Evolutionary conservation across 2,113 vertebrate genomes (phyloP).

Genomic region (Chlorodrepanis virens): DNA sequence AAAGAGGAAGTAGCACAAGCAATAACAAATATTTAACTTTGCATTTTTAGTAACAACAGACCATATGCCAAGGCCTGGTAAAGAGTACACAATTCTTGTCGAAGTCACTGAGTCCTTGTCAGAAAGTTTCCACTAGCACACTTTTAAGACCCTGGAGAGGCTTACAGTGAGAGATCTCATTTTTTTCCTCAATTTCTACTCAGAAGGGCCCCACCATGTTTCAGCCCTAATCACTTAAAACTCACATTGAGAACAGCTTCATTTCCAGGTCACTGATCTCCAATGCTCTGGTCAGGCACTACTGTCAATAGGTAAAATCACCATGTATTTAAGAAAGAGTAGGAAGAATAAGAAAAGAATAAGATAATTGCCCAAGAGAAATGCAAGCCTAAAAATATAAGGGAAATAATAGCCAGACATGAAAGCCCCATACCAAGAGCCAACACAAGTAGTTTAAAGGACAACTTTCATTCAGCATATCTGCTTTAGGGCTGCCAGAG

Average conservation of each 20-base stretch:
- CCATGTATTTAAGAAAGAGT: not conserved
- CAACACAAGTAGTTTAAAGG: not conserved
- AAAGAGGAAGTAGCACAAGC: not conserved
- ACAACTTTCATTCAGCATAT: not conserved
- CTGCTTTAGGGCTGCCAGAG: conserved; percentile 22
- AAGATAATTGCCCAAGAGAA: not conserved
- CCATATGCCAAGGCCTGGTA: not conserved
- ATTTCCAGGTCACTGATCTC: conserved; percentile 49
- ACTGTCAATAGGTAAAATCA: not conserved
- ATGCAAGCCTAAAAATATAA: not conserved
- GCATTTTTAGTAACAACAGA: not conserved
- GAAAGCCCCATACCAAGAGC: not conserved
- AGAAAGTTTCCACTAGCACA: not conserved
- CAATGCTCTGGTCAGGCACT: not conserved
- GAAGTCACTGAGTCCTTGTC: not conserved
- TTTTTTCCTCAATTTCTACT: not conserved
- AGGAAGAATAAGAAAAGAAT: not conserved
- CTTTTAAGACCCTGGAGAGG: not conserved
- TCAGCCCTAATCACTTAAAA: conserved; percentile 11
- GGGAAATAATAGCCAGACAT: not conserved
- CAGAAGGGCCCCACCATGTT: not conserved
- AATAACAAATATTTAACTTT: not conserved
- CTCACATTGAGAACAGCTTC: not conserved
- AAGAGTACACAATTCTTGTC: not conserved
- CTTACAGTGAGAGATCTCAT: not conserved